Evolutionary conservation across 1,140 invertebrate species (phyloP).

Genomic region (Bombyx mori): ASM3026992v2 NC_085113.1:11709001-11709500

Average conservation of each 20-base stretch:
- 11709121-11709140: slow-evolving; percentile 36
- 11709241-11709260: slow-evolving; percentile 35
- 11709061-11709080: no score
- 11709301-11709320: slow-evolving; percentile 27
- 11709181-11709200: slow-evolving; percentile 33
- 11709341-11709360: no score
- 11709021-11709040: no score
- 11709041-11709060: no score
- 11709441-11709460: slow-evolving; percentile 9
- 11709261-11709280: slow-evolving; percentile 34
- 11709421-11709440: background rate
- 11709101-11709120: slow-evolving; percentile 30
- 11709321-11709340: slow-evolving; percentile 7
- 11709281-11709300: slow-evolving; percentile 33
- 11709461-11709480: slow-evolving; percentile 7
- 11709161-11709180: slow-evolving; percentile 33
- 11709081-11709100: background rate
- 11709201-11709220: slow-evolving; percentile 32
- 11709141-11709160: slow-evolving; percentile 34
- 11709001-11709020: no score
- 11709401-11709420: no score
- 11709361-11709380: no score
- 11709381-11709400: no score
- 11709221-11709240: slow-evolving; percentile 20
- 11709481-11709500: slow-evolving; percentile 8